Evolutionary conservation across 2,113 vertebrate species (phyloP).

Genomic region (Vimba vimba): DNA sequence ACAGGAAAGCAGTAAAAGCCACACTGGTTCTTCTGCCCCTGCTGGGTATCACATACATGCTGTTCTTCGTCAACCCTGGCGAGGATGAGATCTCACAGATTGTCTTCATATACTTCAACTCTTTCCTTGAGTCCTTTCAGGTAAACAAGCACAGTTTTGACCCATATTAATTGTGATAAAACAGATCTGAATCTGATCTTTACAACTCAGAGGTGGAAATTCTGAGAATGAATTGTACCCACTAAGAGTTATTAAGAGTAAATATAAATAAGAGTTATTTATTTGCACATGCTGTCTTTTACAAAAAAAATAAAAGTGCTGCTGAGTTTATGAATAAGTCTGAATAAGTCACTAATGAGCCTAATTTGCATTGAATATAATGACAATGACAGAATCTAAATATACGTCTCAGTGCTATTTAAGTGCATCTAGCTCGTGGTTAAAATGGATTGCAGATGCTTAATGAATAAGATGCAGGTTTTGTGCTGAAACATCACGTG

Average conservation of each 20-base stretch:
- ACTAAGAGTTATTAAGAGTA: not conserved
- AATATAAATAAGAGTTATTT: not conserved
- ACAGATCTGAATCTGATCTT: not conserved
- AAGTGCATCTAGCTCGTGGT: not conserved
- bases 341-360: not conserved
- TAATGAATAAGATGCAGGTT: not conserved
- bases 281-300: not conserved
- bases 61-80: constrained; percentile 96
- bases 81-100: constrained; percentile 94
- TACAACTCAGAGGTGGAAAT: not conserved
- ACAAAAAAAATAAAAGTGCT: not conserved
- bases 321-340: not conserved
- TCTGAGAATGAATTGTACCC: not conserved
- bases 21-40: constrained; percentile 94
- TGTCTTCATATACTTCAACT: constrained; percentile 99
- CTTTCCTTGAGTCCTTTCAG: constrained; percentile 97
- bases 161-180: not conserved
- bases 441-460: not conserved
- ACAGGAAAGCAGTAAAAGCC: constrained; percentile 97
- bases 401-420: not conserved
- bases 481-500: not conserved
- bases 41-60: constrained; percentile 98
- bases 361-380: not conserved
- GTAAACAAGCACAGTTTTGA: constrained; percentile 65
- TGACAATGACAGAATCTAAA: not conserved